Base-by-base conservation (phyloP, 2,797 vertebrate species). In the Toxotes lorentzi region DNA sequence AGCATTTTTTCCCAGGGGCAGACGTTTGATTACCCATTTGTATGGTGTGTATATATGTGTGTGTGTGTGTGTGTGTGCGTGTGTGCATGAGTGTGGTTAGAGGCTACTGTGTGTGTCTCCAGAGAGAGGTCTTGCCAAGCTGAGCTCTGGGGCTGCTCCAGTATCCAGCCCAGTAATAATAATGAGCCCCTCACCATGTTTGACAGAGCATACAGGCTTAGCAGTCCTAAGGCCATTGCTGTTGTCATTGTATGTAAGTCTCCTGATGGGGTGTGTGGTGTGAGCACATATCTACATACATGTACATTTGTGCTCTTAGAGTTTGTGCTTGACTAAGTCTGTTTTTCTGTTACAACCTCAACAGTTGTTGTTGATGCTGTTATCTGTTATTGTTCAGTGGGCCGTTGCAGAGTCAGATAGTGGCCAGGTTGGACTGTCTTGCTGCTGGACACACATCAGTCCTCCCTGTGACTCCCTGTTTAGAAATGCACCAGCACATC, bases 21-120 rank as follows among this genome's bases (percentile, higher is more conserved):
- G 94, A 94, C 86, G 89, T 96, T 95, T 96, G 96, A 97, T 96
- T 95, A 96, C 94, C 94, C 95, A 95, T 96, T 97, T 96, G 95
- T 96, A 95, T 94, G 61, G 78, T 88, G 81, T 81, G 78, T 75
- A 35, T 73, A 54, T 45, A 60, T 81, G 74, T 59, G 66, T 50
- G 32, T 71, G 73, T 27, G 45, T 60, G 56, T 53, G 45, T 63
- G 82, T 54, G 61, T 66, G 78, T 81, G 68, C 70, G 48, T 75
- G 56, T 70, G 40, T 81, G 70, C 57, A 73, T 57, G 68, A 71
- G 66, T n/a, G 68, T 71, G 83, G 73, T 82, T 78, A 47, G 53
- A 40, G 56, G 78, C 70, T 62, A 40, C 45, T 24, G 72, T 40
- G 63, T 89, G 76, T 83, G 76, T 87, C 78, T 91, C 88, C 82